phyloP scores from a whole-genome alignment of 2,797 vertebrate species.

The Peromyscus eremicus region DNA sequence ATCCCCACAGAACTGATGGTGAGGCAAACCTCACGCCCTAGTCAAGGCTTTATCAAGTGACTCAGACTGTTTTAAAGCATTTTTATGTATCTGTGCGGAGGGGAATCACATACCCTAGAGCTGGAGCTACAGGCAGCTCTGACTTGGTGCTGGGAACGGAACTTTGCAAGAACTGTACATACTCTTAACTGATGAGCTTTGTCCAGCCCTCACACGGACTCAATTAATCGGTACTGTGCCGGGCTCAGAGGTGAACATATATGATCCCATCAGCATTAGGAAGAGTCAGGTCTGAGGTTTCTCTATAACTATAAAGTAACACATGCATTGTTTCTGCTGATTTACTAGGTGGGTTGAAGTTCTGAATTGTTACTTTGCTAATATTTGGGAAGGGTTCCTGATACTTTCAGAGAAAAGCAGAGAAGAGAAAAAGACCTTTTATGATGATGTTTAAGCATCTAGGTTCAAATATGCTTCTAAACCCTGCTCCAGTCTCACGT shows the following conservation, averaged over 20 bases:
- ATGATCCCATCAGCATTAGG: neutral
- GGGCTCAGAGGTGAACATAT: neutral
- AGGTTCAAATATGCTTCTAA: slow-evolving; percentile 28
- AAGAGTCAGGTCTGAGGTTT: neutral
- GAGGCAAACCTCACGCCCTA: neutral
- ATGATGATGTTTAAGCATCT: neutral
- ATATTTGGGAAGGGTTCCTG: neutral
- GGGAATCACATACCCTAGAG: neutral
- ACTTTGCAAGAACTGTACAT: neutral
- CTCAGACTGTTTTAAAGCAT: neutral
- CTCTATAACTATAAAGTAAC: slow-evolving; percentile 35
- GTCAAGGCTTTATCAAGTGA: neutral
- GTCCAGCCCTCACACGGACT: neutral
- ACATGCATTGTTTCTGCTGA: neutral
- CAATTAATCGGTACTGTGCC: neutral
- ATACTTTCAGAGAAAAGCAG: slow-evolving; percentile 25
- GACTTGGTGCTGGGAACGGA: neutral
- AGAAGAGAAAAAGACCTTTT: neutral
- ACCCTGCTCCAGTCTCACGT: neutral
- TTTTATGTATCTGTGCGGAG: neutral
- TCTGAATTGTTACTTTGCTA: neutral
- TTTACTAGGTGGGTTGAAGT: slow-evolving; percentile 33
- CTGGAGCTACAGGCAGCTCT: neutral
- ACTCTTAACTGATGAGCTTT: neutral
- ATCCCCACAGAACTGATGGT: neutral